phyloP scores from a whole-genome alignment of 2,113 vertebrate species.

The Hippocampus guttulatus region DNA sequence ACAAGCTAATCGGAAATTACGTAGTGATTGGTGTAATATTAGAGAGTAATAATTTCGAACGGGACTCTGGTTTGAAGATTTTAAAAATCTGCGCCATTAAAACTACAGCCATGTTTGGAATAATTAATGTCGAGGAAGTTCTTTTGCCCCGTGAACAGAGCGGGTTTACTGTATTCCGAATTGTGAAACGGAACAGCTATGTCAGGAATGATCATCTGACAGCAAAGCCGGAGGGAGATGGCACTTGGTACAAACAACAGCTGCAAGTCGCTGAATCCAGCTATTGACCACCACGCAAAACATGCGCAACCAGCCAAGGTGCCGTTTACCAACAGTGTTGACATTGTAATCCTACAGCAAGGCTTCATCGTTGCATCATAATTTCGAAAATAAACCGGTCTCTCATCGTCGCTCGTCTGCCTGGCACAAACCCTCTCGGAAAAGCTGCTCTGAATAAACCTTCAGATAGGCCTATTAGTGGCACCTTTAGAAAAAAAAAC shows the following conservation, averaged over 20 bases:
- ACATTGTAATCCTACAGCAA: not conserved
- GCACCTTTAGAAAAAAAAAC: too few relatives aligned
- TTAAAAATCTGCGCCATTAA: too few relatives aligned
- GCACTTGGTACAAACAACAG: constrained; percentile 73
- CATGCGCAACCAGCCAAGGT: constrained; percentile 15
- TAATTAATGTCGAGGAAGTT: not conserved
- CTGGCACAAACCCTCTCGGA: not conserved
- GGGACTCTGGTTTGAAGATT: too few relatives aligned
- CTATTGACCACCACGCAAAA: constrained; percentile 42
- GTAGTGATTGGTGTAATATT: too few relatives aligned
- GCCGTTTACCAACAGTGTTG: not conserved
- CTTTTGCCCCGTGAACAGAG: not conserved
- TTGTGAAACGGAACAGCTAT: constrained; percentile 61
- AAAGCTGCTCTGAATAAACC: not conserved
- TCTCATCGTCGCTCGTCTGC: not conserved
- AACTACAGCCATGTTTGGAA: not conserved
- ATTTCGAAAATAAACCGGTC: not conserved
- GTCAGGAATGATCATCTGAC: constrained; percentile 69
- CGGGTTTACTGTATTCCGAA: constrained; percentile 12
- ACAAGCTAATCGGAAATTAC: too few relatives aligned
- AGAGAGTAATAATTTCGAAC: too few relatives aligned
- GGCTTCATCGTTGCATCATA: not conserved
- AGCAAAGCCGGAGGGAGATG: constrained; percentile 35
- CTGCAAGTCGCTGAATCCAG: constrained; percentile 60
- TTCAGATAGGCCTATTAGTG: not conserved